Conservation (phyloP, 1,140 invertebrate genomes). For the Penaeus indicus region DNA sequence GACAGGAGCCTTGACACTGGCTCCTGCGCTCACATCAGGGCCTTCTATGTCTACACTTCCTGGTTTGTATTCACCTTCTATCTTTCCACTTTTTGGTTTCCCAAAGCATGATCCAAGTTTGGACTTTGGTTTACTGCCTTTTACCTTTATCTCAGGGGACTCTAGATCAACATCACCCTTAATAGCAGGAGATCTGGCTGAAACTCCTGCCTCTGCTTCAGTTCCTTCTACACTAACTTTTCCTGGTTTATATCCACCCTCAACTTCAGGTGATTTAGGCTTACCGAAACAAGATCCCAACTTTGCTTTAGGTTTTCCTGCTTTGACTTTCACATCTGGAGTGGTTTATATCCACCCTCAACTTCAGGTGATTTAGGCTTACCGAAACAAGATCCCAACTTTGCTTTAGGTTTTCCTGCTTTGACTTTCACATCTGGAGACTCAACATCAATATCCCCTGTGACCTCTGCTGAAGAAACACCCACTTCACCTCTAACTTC, state of each 20-base stretch:
- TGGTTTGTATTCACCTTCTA: slow-evolving; percentile 53
- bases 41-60: slow-evolving; percentile 27
- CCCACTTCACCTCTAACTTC: neutral
- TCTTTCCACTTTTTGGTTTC: slow-evolving; percentile 39
- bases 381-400: slow-evolving; percentile 26
- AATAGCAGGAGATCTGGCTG: slow-evolving; percentile 1
- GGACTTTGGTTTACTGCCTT: slow-evolving; percentile 49
- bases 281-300: slow-evolving; percentile 53
- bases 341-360: slow-evolving; percentile 27
- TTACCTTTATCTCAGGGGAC: slow-evolving; percentile 43
- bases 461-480: neutral
- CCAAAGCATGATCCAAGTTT: slow-evolving; percentile 58
- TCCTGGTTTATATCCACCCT: slow-evolving; percentile 10
- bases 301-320: slow-evolving; percentile 27
- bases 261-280: slow-evolving; percentile 17
- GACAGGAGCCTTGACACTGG: neutral
- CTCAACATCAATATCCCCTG: neutral
- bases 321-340: too few relatives aligned
- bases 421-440: slow-evolving; percentile 35
- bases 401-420: slow-evolving; percentile 21
- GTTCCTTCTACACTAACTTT: slow-evolving; percentile 38
- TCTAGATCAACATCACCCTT: slow-evolving; percentile 47
- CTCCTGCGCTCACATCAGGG: neutral
- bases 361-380: slow-evolving; percentile 25
- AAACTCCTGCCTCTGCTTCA: slow-evolving; percentile 21